Conservation (phyloP, 2,113 vertebrate species). For the Drymodes brunneopygia region DNA sequence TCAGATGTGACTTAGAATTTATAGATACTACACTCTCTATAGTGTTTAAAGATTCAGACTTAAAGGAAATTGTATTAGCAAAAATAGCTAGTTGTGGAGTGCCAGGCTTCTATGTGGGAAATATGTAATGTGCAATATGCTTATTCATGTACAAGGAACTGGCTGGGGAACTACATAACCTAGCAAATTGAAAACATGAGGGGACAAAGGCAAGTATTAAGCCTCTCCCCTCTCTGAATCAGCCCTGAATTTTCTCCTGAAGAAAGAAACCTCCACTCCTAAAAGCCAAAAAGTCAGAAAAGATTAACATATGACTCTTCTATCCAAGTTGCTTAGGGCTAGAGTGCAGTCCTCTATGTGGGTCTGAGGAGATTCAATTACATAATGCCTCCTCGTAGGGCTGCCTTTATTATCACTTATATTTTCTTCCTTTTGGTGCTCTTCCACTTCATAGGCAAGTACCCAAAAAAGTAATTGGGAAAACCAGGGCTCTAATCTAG, state of each 20-base stretch:
- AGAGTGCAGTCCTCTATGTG: fast-evolving
- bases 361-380: neutral
- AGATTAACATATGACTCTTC: neutral
- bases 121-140: neutral
- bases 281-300: neutral
- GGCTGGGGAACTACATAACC: neutral
- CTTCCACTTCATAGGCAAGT: neutral
- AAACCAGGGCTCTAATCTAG: neutral
- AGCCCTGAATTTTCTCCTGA: neutral
- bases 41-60: neutral
- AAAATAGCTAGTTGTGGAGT: neutral
- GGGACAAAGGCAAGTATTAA: neutral
- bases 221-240: neutral
- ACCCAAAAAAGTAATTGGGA: neutral
- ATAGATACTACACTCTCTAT: neutral
- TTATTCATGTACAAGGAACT: neutral
- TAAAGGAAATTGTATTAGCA: neutral
- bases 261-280: neutral
- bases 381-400: neutral
- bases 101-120: neutral
- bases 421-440: neutral
- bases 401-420: neutral
- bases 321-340: neutral
- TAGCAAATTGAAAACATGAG: neutral
- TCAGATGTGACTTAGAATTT: neutral